Conservation (phyloP, 1,140 invertebrate species). For the Aphis craccivora region DNA sequence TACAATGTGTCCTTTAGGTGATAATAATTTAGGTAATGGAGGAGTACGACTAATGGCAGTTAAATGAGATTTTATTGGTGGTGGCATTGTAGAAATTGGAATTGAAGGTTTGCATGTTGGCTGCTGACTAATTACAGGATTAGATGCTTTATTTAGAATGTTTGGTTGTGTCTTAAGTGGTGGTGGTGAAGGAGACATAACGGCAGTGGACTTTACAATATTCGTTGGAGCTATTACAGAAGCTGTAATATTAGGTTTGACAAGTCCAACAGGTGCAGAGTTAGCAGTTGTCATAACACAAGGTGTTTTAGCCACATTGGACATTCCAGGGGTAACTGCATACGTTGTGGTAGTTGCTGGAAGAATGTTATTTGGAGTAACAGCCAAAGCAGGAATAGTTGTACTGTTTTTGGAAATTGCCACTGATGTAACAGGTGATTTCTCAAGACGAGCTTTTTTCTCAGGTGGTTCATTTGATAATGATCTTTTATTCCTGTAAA, state of each 20-base stretch:
- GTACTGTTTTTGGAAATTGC: conserved; percentile 5
- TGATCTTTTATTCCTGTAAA: background rate
- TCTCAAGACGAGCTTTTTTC: conserved; percentile 52
- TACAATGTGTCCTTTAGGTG: conserved; percentile 51
- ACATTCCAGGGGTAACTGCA: conserved; percentile 51
- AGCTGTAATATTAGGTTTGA: conserved; percentile 55
- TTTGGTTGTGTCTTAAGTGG: conserved; percentile 43
- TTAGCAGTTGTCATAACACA: conserved; percentile 47
- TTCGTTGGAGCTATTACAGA: conserved; percentile 51
- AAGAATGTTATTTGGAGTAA: conserved; percentile 53
- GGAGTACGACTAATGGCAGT: conserved; percentile 44
- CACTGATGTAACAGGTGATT: background rate
- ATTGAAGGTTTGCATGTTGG: conserved; percentile 29
- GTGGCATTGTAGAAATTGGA: conserved; percentile 31
- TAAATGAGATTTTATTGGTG: conserved; percentile 52
- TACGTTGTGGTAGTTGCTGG: conserved; percentile 52
- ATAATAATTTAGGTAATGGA: conserved; percentile 50
- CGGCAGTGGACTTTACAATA: conserved; percentile 49
- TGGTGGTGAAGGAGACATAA: conserved; percentile 43
- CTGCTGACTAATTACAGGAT: conserved; percentile 18
- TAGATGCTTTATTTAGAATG: background rate
- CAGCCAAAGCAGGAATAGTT: conserved; percentile 50
- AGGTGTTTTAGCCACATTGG: conserved; percentile 49
- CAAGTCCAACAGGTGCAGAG: conserved; percentile 50
- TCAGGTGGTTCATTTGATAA: conserved; percentile 57